Base-by-base conservation (phyloP, 2,113 vertebrate genomes). In the Tychaedon coryphoeus region DNA sequence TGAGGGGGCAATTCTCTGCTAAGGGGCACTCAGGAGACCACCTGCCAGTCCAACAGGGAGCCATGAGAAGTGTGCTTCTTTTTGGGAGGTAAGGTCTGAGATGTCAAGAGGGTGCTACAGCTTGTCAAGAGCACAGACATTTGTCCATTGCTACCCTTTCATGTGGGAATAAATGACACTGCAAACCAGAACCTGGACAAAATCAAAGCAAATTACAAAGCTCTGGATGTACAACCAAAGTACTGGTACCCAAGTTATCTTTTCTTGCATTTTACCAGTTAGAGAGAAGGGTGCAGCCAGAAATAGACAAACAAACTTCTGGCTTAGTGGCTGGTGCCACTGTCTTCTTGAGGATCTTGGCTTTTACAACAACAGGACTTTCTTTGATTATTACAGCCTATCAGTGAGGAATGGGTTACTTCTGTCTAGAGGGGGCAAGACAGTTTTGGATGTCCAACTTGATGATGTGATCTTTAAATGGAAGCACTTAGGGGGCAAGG, bases 1-100 rank as follows among this genome's bases (percentile, higher is more conserved):
- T 4, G 17, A 42, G 34, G 31, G n/a, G 9, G 8, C 0, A 1
- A 47, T 24, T 74, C 10, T 51, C 12, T 48, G 7, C 28, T 48
- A 33, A 60, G 31, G 22, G 31, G 7, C 8, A 36, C 45, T 73
- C 53, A 36, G 60, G 67, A 47, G 23, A 19, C 9, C 22, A 29
- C 28, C 22, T 42, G 18, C 38, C 34, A 10, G 2, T 58, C n/a
- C 36, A 26, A 42, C 26, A 67, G 47, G 47, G 12, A 36, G 18
- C 12, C 34, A 16, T 2, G 17, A 61, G 47, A 48, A 15, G 19
- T 67, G 31, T 28, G 34, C 14, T 79, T n/a, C 14, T 45, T 72
- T 53, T 29, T 47, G 18, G 16, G 18, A 79, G 8, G 7, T 23
- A 8, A 60, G 14, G n/a, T 23, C 51, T 0, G 0, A 65, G 28